Base-by-base conservation (phyloP, 2,888 invertebrate species). In the Blastobasis lacticolella region DNA sequence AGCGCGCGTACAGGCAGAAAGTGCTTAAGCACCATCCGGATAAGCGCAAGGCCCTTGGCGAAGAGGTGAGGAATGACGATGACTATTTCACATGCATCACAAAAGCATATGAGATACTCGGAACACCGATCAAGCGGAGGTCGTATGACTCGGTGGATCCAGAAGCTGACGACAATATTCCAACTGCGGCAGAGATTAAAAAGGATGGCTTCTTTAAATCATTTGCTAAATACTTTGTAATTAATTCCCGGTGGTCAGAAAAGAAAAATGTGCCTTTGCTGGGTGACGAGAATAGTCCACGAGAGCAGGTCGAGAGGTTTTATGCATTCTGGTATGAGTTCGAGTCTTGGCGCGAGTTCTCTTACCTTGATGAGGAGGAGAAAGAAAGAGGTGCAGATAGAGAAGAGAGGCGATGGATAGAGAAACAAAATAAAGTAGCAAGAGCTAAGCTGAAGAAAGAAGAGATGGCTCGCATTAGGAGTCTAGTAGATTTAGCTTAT, bases 21-120 rank as follows among this genome's bases (percentile, higher is more conserved):
- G 88, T 88, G 38, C 88, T 99, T 50, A 94, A 93, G 68, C 99
- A 99, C 78, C 99, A 99, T 87, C 99, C 99, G 0, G 99, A 99
- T 78, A 99, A 99, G 81, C 92, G 99, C 65, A 95, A 96, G 90
- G 95, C 94, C 5, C 91, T 93, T 71, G 97, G 97, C 4, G 95
- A 97, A 78, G 95, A 95, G 61, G 92, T 97, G 41, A 91, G 93
- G 57, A 92, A 93, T 4, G 97, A 98, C 64, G 96, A 97, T 68
- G 99, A 99, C 85, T 99, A 99, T 81, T 99, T 99, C 80, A 97
- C 98, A 0, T 99, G 99, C 77, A 99, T 99, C 64, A 99, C 98
- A 1, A 96, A 96, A 90, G 98, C 98, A 6, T 97, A 97, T 87
- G 98, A 99, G 87, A 95, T 94, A 53, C 81, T 91, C 45, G 97